Percentiles rank a stretch among this genome's conserved stretches.
Evolutionary conservation across 2,888 invertebrate genomes (phyloP).

Genomic region (Cremastinae sp.): DNA sequence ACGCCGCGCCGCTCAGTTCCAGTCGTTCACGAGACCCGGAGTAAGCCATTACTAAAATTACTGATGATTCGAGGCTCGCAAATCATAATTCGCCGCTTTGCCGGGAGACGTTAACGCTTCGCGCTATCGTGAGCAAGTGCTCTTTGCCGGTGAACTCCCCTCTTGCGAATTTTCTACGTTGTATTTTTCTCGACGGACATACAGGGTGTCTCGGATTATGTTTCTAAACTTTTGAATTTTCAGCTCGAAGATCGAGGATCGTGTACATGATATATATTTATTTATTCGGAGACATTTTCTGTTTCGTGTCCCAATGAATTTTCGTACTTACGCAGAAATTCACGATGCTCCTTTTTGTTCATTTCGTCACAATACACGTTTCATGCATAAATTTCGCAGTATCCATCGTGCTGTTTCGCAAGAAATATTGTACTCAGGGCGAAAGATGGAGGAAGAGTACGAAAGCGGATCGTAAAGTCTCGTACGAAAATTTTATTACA

Average conservation of each 20-base stretch:
- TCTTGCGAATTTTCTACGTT: constrained; percentile 43
- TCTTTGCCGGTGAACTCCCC: constrained; percentile 50
- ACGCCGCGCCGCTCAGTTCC: constrained; percentile 39
- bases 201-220: neutral
- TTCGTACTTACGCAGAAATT: no score
- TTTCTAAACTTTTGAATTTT: neutral
- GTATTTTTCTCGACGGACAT: neutral
- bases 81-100: constrained; percentile 77
- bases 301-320: neutral
- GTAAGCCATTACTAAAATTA: constrained; percentile 80
- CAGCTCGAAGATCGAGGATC: no score
- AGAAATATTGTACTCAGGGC: constrained; percentile 18
- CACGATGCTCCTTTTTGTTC: neutral
- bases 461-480: constrained; percentile 29
- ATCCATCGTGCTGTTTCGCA: constrained; percentile 1
- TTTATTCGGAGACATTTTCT: no score
- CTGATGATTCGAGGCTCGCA: constrained; percentile 78
- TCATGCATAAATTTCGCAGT: no score
- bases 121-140: constrained; percentile 53
- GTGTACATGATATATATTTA: no score
- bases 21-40: constrained; percentile 66
- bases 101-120: constrained; percentile 64
- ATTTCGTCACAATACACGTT: no score
- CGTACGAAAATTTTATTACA: constrained; percentile 20
- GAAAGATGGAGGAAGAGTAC: constrained; percentile 17